phyloP scores from a whole-genome alignment of 2,113 vertebrate species.

The Heloderma charlesbogerti region DNA sequence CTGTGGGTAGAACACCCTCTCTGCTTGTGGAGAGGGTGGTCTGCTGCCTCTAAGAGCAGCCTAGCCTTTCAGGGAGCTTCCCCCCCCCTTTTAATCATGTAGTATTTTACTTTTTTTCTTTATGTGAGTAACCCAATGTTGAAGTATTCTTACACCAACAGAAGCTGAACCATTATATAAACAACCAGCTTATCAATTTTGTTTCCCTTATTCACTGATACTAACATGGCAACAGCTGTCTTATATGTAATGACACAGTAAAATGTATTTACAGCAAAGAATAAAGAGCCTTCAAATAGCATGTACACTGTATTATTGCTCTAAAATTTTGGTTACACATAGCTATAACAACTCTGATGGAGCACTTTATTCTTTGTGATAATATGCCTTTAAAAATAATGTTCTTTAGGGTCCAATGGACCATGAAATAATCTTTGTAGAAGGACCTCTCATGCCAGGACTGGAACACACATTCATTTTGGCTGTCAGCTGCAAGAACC shows the following conservation, averaged over 20 bases:
- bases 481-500: constrained; percentile 78
- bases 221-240: constrained; percentile 8
- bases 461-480: constrained; percentile 80
- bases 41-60: not conserved
- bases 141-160: not conserved
- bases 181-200: not conserved
- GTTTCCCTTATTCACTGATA: not conserved
- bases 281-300: constrained; percentile 50
- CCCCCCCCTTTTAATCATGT: not conserved
- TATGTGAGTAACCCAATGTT: not conserved
- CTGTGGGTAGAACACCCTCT: not conserved
- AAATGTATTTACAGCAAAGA: constrained; percentile 39
- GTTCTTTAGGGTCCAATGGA: constrained; percentile 85
- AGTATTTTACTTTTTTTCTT: not conserved
- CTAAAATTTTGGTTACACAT: constrained; percentile 65
- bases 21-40: not conserved
- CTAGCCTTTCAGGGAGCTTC: not conserved
- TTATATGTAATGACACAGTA: not conserved
- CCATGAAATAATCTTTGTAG: constrained; percentile 83
- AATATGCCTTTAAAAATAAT: constrained; percentile 81
- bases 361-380: constrained; percentile 73
- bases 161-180: not conserved
- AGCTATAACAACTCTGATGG: constrained; percentile 54
- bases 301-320: constrained; percentile 20
- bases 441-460: constrained; percentile 69